phyloP scores from a whole-genome alignment of 2,888 invertebrate genomes.

The Pimpla rufipes region DNA sequence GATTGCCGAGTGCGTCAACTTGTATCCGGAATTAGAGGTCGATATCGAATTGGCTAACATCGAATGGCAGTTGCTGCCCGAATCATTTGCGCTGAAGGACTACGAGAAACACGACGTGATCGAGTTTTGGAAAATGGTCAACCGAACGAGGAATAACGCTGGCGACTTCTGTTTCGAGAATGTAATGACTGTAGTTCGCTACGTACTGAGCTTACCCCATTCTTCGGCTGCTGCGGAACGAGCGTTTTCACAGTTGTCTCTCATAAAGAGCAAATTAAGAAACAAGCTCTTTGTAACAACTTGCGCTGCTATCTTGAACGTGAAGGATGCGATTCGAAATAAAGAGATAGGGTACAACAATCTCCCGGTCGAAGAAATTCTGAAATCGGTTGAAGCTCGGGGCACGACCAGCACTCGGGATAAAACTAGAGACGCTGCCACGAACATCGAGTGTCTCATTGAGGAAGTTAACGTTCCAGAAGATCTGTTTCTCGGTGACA shows the following conservation, averaged over 20 bases:
- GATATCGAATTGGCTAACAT: conserved; percentile 37
- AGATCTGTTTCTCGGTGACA: too few relatives aligned
- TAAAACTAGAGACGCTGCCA: too few relatives aligned
- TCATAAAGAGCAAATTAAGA: conserved; percentile 10
- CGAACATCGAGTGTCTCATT: too few relatives aligned
- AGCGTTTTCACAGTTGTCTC: conserved; percentile 6
- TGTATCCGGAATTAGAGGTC: conserved; percentile 25
- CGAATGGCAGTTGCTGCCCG: conserved; percentile 46
- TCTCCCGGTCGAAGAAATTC: too few relatives aligned
- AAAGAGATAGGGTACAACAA: too few relatives aligned
- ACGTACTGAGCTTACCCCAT: conserved; percentile 15
- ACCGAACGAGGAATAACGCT: not conserved
- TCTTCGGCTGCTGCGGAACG: conserved; percentile 15
- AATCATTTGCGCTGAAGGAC: conserved; percentile 19
- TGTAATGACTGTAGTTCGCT: conserved; percentile 10
- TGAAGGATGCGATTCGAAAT: too few relatives aligned
- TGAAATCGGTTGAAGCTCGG: too few relatives aligned
- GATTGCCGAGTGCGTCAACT: not conserved
- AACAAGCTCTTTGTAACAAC: conserved; percentile 15
- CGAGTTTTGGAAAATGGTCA: conserved; percentile 37
- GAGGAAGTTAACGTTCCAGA: too few relatives aligned
- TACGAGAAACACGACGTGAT: conserved; percentile 27
- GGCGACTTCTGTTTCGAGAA: not conserved
- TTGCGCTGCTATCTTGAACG: not conserved
- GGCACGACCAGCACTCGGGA: too few relatives aligned